A percentile compares a stretch with the other conserved stretches of the same genome.
Evolutionary conservation across 2,888 invertebrate species (phyloP).

Genomic region (Cartodere bifasciata): DNA sequence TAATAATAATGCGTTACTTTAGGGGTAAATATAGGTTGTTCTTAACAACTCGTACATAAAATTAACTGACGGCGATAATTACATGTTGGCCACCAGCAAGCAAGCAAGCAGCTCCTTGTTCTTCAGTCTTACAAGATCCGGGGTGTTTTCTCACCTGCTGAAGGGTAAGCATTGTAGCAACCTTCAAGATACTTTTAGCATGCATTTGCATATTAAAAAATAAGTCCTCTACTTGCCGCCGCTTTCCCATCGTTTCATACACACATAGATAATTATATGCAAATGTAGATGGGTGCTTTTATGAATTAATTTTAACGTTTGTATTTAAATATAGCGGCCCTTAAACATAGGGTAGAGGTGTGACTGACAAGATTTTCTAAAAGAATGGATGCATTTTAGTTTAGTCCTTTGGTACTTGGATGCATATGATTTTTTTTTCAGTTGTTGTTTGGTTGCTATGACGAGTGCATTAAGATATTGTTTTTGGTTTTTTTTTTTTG

Average conservation of each 20-base stretch:
- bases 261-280: conserved; percentile 26
- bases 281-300: conserved; percentile 22
- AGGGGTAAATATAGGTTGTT: no score
- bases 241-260: conserved; percentile 24
- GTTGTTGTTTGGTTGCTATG: no score
- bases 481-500: no score
- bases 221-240: conserved; percentile 20
- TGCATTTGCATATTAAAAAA: conserved; percentile 24
- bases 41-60: no score
- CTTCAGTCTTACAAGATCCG: no score
- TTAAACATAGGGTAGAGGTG: conserved; percentile 36
- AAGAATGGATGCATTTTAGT: conserved; percentile 17
- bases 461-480: no score
- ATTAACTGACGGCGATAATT: no score
- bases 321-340: conserved; percentile 20
- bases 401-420: no score
- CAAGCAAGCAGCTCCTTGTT: no score
- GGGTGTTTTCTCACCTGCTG: conserved; percentile 19
- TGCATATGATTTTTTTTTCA: no score
- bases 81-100: no score
- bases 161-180: conserved; percentile 12
- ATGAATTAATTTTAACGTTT: conserved; percentile 14
- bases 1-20: no score
- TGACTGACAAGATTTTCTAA: conserved; percentile 35
- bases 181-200: conserved; percentile 13